Conservation (phyloP, 1,140 invertebrate species). For the Hycleus cichorii region DNA sequence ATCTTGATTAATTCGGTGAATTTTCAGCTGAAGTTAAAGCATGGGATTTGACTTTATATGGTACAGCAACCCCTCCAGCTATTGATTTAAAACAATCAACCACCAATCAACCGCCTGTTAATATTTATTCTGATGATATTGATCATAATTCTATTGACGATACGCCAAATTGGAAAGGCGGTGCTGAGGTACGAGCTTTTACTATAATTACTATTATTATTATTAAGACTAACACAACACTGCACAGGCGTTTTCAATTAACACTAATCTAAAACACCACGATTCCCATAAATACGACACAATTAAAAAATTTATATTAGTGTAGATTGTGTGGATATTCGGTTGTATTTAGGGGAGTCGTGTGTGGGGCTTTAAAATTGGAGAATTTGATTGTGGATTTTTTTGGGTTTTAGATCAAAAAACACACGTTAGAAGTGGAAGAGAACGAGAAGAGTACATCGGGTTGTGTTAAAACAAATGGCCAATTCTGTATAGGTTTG, state of each 20-base stretch:
- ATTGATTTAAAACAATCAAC: slow-evolving; percentile 32
- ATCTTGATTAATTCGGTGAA: background rate
- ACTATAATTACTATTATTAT: background rate
- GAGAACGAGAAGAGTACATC: slow-evolving; percentile 31
- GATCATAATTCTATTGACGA: slow-evolving; percentile 34
- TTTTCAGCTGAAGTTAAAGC: slow-evolving; percentile 45
- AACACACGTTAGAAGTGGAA: slow-evolving; percentile 33
- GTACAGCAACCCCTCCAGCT: slow-evolving; percentile 47
- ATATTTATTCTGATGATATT: slow-evolving; percentile 25
- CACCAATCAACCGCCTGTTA: slow-evolving; percentile 7
- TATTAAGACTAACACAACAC: too few species aligned
- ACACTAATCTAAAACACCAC: too few species aligned
- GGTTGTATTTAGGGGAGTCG: too few species aligned
- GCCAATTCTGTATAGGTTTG: slow-evolving; percentile 41
- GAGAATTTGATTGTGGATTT: background rate
- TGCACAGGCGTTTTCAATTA: background rate
- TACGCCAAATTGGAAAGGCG: slow-evolving; percentile 23
- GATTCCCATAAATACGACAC: too few species aligned
- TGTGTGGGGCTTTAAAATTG: too few species aligned
- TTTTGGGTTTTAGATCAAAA: slow-evolving; percentile 32
- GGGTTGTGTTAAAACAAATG: slow-evolving; percentile 34
- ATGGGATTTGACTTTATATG: slow-evolving; percentile 53
- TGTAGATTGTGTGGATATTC: too few species aligned
- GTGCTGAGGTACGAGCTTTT: slow-evolving; percentile 26
- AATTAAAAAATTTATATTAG: too few species aligned